These are phyloP conservation scores for Apteryx mantelli DNA, from an alignment of 2,113 vertebrate genomes.

Conservation along the genomic window DNA sequence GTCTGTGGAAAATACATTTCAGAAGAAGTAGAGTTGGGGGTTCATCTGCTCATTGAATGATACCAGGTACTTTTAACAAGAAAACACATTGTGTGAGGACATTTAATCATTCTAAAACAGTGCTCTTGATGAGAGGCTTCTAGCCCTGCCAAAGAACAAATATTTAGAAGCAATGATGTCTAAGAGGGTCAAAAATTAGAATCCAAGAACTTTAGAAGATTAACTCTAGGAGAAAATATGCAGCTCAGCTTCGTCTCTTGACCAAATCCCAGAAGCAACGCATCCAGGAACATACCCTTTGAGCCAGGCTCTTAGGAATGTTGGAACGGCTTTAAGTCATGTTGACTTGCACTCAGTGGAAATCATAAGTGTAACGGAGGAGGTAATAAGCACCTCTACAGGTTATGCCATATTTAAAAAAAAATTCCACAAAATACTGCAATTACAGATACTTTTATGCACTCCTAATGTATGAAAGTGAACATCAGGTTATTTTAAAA, in stretches of 20 bases:
- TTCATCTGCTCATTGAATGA: not conserved
- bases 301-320: not conserved
- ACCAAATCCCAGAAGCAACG: not conserved
- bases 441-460: not conserved
- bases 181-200: not conserved
- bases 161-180: not conserved
- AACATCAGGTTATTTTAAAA: not conserved
- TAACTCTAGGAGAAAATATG: not conserved
- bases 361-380: not conserved
- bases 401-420: not conserved
- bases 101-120: not conserved
- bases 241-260: not conserved
- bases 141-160: not conserved
- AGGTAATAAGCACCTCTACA: not conserved
- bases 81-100: not conserved
- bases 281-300: not conserved
- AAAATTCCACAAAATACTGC: not conserved
- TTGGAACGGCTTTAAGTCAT: not conserved
- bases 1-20: not conserved
- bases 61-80: not conserved
- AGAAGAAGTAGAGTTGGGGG: not conserved
- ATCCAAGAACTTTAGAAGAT: not conserved
- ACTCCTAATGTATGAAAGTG: not conserved
- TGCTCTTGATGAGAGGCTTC: not conserved
- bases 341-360: not conserved